A percentile compares a stretch with the other conserved stretches of the same genome.
Evolutionary conservation across 37 sponge, comb jelly and placozoan species (phyloP).

Genomic region (Haliclona indistincta): DNA sequence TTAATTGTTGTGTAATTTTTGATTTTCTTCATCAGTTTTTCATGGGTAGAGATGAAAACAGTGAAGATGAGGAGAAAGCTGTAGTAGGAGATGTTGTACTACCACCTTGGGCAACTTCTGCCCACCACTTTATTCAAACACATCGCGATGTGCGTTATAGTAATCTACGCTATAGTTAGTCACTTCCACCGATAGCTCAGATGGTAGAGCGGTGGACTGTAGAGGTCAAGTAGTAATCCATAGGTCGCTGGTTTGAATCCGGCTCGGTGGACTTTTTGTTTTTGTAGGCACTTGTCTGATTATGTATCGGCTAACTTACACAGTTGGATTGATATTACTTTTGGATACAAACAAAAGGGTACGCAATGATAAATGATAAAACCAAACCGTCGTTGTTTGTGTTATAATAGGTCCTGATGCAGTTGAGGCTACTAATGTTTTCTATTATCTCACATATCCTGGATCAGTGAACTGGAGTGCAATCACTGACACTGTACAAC

Average conservation of each 20-base stretch:
- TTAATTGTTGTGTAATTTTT: no score
- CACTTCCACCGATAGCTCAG: conserved; percentile 86
- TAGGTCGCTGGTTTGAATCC: conserved; percentile 94
- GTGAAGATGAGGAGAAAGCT: conserved; percentile 40
- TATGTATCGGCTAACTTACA: conserved; percentile 85
- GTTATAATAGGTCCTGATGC: conserved; percentile 66
- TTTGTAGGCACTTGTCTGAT: no score
- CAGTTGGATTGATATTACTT: conserved; percentile 91
- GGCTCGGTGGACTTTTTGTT: conserved; percentile 88
- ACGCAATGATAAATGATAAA: not conserved
- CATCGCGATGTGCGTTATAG: conserved; percentile 56
- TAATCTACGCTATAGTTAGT: not conserved
- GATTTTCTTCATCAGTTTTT: no score
- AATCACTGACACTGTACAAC: conserved; percentile 36
- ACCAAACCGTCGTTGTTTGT: not conserved
- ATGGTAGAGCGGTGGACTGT: conserved; percentile 87
- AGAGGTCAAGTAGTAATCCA: conserved; percentile 68
- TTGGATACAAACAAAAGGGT: conserved; percentile 95
- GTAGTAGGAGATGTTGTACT: conserved; percentile 64
- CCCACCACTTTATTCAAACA: conserved; percentile 59
- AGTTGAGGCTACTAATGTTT: conserved; percentile 76
- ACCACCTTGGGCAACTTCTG: conserved; percentile 86
- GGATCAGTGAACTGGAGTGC: conserved; percentile 73
- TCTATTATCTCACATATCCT: conserved; percentile 86
- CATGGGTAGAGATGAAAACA: not conserved